Percentiles rank a stretch among this genome's conserved stretches.
Evolutionary conservation across 2,113 vertebrate genomes (phyloP).

Genomic region (Myodes glareolus): DNA sequence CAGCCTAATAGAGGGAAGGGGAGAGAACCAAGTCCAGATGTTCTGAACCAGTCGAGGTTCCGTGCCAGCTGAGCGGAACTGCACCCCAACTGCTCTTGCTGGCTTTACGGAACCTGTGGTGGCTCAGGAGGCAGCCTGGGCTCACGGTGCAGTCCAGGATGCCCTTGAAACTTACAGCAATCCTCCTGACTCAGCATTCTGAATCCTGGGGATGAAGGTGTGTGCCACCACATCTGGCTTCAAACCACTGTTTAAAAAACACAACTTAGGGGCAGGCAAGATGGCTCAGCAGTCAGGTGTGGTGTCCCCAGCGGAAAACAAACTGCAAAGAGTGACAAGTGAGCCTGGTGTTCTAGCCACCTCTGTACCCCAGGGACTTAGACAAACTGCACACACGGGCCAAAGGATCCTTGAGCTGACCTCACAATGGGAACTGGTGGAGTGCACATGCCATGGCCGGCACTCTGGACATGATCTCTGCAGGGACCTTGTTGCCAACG

Average conservation of each 20-base stretch:
- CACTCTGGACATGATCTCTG: not conserved
- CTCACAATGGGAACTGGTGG: not conserved
- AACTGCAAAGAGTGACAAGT: not conserved
- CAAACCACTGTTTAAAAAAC: not conserved
- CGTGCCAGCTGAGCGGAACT: not conserved
- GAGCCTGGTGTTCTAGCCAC: not conserved
- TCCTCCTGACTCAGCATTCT: not conserved
- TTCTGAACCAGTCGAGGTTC: not conserved
- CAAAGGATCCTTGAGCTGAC: not conserved
- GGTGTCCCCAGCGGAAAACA: not conserved
- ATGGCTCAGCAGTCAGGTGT: not conserved
- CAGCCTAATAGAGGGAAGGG: too few species aligned
- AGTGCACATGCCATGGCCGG: not conserved
- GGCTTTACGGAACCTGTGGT: not conserved
- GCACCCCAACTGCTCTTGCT: too few species aligned
- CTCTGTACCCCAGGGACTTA: not conserved
- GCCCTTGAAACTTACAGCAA: not conserved
- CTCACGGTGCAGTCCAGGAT: not conserved
- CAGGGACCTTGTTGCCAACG: not conserved
- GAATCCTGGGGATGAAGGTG: not conserved
- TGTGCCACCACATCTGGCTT: not conserved
- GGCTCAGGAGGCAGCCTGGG: not conserved
- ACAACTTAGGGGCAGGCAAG: not conserved
- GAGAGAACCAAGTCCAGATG: not conserved
- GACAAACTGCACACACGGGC: not conserved